Conservation (phyloP, 2,113 vertebrate genomes). For the Rhipidura dahli region DNA sequence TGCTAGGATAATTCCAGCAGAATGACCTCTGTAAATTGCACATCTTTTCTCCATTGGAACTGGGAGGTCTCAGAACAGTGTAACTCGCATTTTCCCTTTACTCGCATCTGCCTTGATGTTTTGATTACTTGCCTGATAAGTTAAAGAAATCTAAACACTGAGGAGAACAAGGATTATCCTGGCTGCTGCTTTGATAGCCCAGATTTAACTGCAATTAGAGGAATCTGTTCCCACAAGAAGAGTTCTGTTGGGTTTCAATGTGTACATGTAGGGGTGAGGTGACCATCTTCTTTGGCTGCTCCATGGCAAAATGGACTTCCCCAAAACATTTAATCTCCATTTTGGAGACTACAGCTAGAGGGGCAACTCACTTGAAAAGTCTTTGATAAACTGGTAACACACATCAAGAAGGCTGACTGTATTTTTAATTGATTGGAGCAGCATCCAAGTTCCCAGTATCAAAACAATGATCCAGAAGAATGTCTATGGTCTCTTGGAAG, state of each 20-base stretch:
- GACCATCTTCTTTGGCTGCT: not conserved
- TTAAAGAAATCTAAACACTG: slow-evolving; percentile 18
- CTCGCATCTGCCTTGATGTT: not conserved
- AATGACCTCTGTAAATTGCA: not conserved
- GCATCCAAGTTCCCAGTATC: not conserved
- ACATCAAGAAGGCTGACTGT: not conserved
- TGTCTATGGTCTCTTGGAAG: not conserved
- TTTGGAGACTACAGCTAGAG: not conserved
- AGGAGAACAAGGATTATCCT: not conserved
- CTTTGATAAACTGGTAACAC: not conserved
- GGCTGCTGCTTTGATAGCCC: not conserved
- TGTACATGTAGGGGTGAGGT: not conserved
- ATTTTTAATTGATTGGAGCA: not conserved
- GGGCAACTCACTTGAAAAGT: not conserved
- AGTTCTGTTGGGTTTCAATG: not conserved
- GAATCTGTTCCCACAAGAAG: not conserved
- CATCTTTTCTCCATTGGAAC: not conserved
- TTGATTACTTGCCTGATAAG: not conserved
- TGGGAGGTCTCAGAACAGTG: not conserved
- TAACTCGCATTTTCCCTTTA: not conserved
- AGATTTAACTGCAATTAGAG: not conserved
- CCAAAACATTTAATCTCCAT: not conserved
- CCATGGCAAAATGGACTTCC: not conserved
- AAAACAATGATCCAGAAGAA: not conserved
- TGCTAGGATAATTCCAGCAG: not conserved